These are phyloP conservation scores for Halictus quadricinctus DNA, from an alignment of 2,888 invertebrate genomes.

Conservation along the genomic window DNA sequence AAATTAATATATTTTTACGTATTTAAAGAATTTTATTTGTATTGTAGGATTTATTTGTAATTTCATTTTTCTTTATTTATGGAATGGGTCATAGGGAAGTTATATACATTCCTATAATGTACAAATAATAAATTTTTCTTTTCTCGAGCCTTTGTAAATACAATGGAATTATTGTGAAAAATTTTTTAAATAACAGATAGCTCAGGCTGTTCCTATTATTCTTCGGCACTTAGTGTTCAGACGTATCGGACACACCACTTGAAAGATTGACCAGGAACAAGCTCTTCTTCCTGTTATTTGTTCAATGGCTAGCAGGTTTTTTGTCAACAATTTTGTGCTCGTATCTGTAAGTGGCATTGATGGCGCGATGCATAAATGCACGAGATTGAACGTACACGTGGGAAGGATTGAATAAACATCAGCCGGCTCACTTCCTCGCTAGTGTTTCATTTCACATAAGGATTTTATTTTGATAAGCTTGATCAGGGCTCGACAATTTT, in stretches of 20 bases:
- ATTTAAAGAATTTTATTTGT: neutral
- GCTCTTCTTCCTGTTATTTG: neutral
- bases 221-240: neutral
- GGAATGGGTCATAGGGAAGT: neutral
- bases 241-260: neutral
- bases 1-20: neutral
- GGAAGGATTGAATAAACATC: conserved; percentile 41
- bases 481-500: neutral
- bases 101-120: neutral
- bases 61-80: neutral
- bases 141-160: neutral
- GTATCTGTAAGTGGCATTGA: neutral
- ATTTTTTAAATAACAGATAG: neutral
- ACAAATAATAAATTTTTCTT: neutral
- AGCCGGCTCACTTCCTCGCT: neutral
- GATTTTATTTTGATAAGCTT: neutral
- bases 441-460: neutral
- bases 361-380: conserved; percentile 17
- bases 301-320: neutral
- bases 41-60: neutral
- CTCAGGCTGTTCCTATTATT: neutral
- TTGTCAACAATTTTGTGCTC: neutral
- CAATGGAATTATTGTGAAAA: neutral
- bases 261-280: neutral
- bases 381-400: conserved; percentile 19